These are phyloP conservation scores for Rhagoletis zephyria DNA, from an alignment of 1,140 invertebrate species.

Conservation along the genomic window DNA sequence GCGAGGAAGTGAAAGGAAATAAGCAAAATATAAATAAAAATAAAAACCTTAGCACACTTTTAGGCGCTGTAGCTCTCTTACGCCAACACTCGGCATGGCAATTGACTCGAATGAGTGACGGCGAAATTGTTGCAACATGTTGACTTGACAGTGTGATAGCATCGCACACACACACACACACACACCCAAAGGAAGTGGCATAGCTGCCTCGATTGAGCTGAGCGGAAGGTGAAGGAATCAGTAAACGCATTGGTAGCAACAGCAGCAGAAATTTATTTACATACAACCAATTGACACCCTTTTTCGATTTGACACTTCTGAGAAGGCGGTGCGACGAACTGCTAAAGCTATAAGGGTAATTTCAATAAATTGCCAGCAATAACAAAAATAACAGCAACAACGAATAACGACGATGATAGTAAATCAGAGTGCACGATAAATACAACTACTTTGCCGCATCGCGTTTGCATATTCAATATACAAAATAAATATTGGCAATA, in stretches of 20 bases:
- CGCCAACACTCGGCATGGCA: slow-evolving; percentile 51
- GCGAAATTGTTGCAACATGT: slow-evolving; percentile 64
- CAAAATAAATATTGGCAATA: slow-evolving; percentile 47
- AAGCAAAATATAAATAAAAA: not conserved
- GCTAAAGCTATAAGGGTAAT: slow-evolving; percentile 64
- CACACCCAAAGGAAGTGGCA: not conserved
- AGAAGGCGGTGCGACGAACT: slow-evolving; percentile 58
- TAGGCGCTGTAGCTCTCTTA: slow-evolving; percentile 22
- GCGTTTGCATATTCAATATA: slow-evolving; percentile 38
- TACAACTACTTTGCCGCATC: not conserved
- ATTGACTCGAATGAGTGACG: slow-evolving; percentile 53
- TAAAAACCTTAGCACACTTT: slow-evolving; percentile 28
- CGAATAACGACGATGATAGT: not conserved
- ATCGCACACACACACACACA: not conserved
- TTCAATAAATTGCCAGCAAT: slow-evolving; percentile 64
- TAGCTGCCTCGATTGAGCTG: not conserved
- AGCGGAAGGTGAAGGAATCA: not conserved
- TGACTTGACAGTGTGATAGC: slow-evolving; percentile 64
- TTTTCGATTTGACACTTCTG: slow-evolving; percentile 61
- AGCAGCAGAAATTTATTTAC: slow-evolving; percentile 57
- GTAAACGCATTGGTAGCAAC: not conserved
- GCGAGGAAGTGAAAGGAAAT: not conserved
- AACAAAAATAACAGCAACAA: not conserved
- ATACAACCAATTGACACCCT: slow-evolving; percentile 70
- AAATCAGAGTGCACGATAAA: not conserved